Evolutionary conservation across 2,888 invertebrate species (phyloP).

Genomic region (Eledone cirrhosa): DNA sequence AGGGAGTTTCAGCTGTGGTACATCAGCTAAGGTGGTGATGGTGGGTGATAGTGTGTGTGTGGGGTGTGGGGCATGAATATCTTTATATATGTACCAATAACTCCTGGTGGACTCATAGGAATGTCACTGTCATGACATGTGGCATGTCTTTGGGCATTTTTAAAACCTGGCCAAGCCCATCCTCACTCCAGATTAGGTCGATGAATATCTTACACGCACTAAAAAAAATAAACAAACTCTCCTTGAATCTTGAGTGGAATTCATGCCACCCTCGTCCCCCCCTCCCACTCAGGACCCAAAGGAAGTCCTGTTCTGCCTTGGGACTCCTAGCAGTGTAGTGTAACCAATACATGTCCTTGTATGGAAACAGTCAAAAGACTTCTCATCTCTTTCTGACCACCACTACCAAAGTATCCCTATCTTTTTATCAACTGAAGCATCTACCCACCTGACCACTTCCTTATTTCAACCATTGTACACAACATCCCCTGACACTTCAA

Average conservation of each 20-base stretch:
- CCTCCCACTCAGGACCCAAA: neutral
- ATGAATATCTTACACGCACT: neutral
- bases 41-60: too few species aligned
- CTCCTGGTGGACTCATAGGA: neutral
- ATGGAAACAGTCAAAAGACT: too few species aligned
- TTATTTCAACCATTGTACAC: too few species aligned
- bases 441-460: too few species aligned
- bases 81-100: neutral
- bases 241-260: too few species aligned
- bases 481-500: too few species aligned
- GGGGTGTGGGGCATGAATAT: neutral
- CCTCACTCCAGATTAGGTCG: neutral
- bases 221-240: too few species aligned
- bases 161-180: neutral
- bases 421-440: too few species aligned
- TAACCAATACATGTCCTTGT: neutral
- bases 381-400: too few species aligned
- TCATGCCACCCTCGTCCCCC: neutral
- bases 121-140: neutral
- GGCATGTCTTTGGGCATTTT: slow-evolving; percentile 23
- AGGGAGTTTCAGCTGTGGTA: too few species aligned
- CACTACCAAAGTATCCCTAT: too few species aligned
- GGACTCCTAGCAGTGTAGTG: neutral
- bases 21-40: too few species aligned
- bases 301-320: neutral